Conservation (phyloP, 2,113 vertebrate species). For the Taurulus bubalis region DNA sequence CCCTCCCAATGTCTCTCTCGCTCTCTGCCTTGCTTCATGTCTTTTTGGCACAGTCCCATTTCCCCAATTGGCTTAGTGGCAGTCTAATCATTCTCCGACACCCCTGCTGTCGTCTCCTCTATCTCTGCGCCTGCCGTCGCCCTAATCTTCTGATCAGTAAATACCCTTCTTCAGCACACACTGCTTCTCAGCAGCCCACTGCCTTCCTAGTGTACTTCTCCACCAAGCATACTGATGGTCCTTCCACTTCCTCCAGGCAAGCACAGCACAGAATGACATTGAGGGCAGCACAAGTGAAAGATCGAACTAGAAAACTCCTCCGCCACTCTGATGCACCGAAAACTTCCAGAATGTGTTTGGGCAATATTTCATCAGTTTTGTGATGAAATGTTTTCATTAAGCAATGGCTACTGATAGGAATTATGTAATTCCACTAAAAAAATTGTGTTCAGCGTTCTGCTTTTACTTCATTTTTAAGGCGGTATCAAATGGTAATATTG, state of each 20-base stretch:
- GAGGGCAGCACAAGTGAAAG: constrained; percentile 35
- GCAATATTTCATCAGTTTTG: background rate
- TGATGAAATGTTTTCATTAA: constrained; percentile 8
- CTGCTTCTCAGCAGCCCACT: constrained; percentile 39
- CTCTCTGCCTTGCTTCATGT: constrained; percentile 47
- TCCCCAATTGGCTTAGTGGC: constrained; percentile 80
- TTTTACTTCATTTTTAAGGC: background rate
- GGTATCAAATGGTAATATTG: background rate
- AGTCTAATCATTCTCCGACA: constrained; percentile 79
- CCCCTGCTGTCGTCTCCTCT: constrained; percentile 75
- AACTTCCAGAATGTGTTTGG: background rate
- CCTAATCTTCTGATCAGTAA: constrained; percentile 82
- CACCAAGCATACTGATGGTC: constrained; percentile 46
- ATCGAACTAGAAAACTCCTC: constrained; percentile 24
- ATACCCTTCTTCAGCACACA: constrained; percentile 67
- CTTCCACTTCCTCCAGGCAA: constrained; percentile 41
- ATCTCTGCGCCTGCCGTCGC: constrained; percentile 57
- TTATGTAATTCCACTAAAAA: background rate
- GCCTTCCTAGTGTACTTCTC: constrained; percentile 42
- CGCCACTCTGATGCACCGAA: background rate
- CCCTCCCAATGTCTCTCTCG: background rate
- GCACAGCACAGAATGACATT: constrained; percentile 13
- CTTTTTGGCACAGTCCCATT: constrained; percentile 73
- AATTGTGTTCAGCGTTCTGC: background rate
- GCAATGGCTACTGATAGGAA: background rate